Evolutionary conservation across 2,797 vertebrate species (phyloP), one percentile per base, ranked within the genome.

Genomic region (Halcyon chelicuti): DNA sequence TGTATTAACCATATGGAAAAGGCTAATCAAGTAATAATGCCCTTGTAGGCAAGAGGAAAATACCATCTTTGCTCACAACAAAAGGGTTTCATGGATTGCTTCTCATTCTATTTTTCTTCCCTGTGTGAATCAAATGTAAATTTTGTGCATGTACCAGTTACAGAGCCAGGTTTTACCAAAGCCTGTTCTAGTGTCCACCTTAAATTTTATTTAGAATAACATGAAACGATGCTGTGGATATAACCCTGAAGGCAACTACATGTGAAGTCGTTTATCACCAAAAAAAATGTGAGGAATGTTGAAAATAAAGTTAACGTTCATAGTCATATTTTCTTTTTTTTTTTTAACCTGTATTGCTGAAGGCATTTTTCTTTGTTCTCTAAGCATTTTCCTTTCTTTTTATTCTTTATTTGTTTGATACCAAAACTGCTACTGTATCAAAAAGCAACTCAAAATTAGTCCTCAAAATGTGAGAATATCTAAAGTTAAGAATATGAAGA

Each of bases 231-330:
- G 83, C 57, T 89, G 74, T 89, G 86, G 90, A 87, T 96, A 40
- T 49, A 88, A 93, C 88, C 96, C 96, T 7, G 20, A 77, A 90
- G 95, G 92, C 96, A 97, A 93, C 87, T 95, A 17, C 85, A 94
- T 86, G 51, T 49, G 52, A 96, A 96, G 95, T 86, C 92, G 79
- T 97, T 96, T 95, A 96, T 98, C 97, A 97, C 86, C 49, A 44
- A 91, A 66, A 96, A 94, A 95, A 96, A 97, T 97, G 95, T 12
- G 11, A 97, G 89, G 97, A 97, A 98, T 97, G 97, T 74, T 79
- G 90, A 93, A 95, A 95, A 83, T 91, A 95, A 93, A 94, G 93
- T 96, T 92, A 94, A 87, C 0, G 0, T 93, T 90, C 80, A 17
- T 70, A 89, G 92, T 75, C 58, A 72, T 92, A 95, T 94, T 96